Evolutionary conservation across 2,888 invertebrate genomes (phyloP).

Genomic region (Brachycybe producta): DNA sequence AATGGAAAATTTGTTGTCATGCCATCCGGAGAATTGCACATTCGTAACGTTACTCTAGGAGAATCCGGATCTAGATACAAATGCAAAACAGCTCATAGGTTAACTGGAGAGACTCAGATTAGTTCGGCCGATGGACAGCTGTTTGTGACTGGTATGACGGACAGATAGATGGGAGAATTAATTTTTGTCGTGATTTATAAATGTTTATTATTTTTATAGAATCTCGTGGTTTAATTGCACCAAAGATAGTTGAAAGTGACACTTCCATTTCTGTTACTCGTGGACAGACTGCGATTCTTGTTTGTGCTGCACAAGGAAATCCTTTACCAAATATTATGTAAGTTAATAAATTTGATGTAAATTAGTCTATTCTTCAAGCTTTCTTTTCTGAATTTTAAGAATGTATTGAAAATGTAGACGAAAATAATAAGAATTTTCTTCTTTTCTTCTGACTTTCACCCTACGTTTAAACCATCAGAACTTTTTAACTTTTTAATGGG

Average conservation of each 20-base stretch:
- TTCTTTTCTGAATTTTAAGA: too few relatives aligned
- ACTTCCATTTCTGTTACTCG: neutral
- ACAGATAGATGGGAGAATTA: neutral
- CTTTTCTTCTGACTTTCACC: too few relatives aligned
- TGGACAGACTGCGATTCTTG: neutral
- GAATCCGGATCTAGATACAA: slow-evolving; percentile 9
- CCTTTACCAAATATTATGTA: slow-evolving; percentile 9
- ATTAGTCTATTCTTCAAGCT: neutral
- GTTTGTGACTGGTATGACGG: slow-evolving; percentile 9
- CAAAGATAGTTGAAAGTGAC: slow-evolving; percentile 2
- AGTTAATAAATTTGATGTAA: neutral
- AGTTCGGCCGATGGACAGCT: slow-evolving; percentile 13
- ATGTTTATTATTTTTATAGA: neutral
- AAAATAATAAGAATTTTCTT: too few relatives aligned
- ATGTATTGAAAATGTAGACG: too few relatives aligned
- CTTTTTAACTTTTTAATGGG: too few relatives aligned
- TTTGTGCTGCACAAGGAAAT: slow-evolving; percentile 7
- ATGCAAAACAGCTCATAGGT: slow-evolving; percentile 9
- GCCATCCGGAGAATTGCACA: slow-evolving; percentile 4
- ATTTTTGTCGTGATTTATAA: neutral
- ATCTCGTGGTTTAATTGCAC: neutral
- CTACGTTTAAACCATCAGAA: too few relatives aligned
- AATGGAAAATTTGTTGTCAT: slow-evolving; percentile 9
- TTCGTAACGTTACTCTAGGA: neutral
- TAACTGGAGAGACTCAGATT: slow-evolving; percentile 2